These are phyloP conservation scores for Karalla daura DNA, from an alignment of 2,797 vertebrate genomes.

Conservation along the genomic window DNA sequence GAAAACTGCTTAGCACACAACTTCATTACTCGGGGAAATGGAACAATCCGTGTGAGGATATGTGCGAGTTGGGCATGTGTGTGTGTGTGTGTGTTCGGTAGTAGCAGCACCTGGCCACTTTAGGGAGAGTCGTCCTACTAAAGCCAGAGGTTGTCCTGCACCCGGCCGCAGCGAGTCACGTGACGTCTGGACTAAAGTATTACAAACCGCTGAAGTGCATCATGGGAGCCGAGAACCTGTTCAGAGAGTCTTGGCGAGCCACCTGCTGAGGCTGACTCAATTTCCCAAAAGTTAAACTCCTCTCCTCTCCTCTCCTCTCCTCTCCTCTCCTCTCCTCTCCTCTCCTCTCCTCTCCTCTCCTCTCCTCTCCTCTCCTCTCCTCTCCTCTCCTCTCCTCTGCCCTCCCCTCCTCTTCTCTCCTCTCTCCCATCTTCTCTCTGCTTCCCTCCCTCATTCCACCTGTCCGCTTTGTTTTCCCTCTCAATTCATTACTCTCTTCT, in stretches of 20 bases:
- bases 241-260: slow-evolving; percentile 25
- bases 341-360: slow-evolving; percentile 1
- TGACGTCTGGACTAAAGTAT: slow-evolving; percentile 22
- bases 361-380: slow-evolving; percentile 1
- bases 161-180: neutral
- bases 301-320: slow-evolving; percentile 12
- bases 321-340: neutral
- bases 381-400: slow-evolving; percentile 12
- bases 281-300: slow-evolving; percentile 46
- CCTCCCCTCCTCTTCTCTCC: neutral
- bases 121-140: neutral
- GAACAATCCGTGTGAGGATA: slow-evolving; percentile 14
- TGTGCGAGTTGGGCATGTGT: slow-evolving; percentile 1
- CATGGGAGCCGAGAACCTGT: slow-evolving; percentile 37
- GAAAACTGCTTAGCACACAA: slow-evolving; percentile 43
- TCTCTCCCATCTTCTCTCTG: slow-evolving; percentile 1
- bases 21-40: slow-evolving; percentile 24
- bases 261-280: slow-evolving; percentile 53
- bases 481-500: neutral
- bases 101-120: slow-evolving; percentile 35
- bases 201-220: slow-evolving; percentile 35
- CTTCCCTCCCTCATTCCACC: too few relatives aligned
- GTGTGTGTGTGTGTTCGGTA: slow-evolving; percentile 3
- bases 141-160: slow-evolving; percentile 12
- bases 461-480: neutral